Percentiles rank a stretch among this genome's conserved stretches.
Evolutionary conservation across 2,113 vertebrate genomes (phyloP).

Genomic region (Sturnus vulgaris): DNA sequence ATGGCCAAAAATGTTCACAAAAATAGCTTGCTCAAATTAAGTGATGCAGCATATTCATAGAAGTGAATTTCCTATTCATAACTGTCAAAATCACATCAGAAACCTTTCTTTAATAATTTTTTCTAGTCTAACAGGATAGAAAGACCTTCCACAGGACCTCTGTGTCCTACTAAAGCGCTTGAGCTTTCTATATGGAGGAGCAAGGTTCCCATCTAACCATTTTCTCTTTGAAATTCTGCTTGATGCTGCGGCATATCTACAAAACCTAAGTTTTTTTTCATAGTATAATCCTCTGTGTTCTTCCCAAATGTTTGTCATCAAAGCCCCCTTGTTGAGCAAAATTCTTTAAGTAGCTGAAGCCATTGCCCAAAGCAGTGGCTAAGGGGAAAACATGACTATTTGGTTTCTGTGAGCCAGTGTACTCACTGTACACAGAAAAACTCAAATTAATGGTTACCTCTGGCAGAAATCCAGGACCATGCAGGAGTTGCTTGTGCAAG

Average conservation of each 20-base stretch:
- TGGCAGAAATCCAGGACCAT: background rate
- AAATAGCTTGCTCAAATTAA: slow-evolving; percentile 18
- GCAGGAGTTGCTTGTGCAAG: background rate
- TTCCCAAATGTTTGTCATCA: background rate
- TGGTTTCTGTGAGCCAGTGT: background rate
- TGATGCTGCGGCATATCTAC: background rate
- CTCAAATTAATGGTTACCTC: background rate
- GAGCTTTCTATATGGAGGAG: background rate
- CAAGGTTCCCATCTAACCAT: background rate
- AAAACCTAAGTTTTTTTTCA: background rate
- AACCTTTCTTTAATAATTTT: background rate
- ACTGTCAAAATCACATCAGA: background rate
- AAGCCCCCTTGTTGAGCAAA: background rate
- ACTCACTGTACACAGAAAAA: background rate
- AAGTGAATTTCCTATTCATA: background rate
- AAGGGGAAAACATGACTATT: background rate
- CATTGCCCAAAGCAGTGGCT: background rate
- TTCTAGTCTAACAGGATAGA: background rate
- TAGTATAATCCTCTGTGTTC: background rate
- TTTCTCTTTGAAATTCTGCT: background rate
- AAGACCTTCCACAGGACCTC: background rate
- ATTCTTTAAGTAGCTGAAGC: background rate
- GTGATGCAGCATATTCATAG: background rate
- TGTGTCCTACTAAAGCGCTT: background rate
- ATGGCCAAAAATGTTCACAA: background rate